phyloP scores from a whole-genome alignment of 1,140 invertebrate genomes.

The Rhagoletis pomonella region DNA sequence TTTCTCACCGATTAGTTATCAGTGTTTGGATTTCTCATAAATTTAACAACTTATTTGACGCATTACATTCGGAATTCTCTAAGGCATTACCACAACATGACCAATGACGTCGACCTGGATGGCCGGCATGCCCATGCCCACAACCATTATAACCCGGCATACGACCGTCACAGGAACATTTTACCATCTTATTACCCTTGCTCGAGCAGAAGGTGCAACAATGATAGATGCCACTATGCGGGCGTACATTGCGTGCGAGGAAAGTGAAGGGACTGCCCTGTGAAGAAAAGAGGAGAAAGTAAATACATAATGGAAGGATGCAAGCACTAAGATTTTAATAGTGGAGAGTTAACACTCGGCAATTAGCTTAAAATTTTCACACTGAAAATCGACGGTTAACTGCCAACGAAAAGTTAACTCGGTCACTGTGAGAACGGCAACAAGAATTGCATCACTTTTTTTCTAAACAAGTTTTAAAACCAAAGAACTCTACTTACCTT shows the following conservation, averaged over 20 bases:
- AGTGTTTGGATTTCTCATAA: neutral
- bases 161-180: conserved; percentile 81
- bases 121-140: conserved; percentile 85
- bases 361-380: too few relatives aligned
- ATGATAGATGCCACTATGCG: conserved; percentile 83
- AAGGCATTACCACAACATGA: conserved; percentile 84
- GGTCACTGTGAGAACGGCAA: too few relatives aligned
- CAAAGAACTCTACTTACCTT: too few relatives aligned
- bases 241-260: conserved; percentile 75
- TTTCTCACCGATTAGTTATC: neutral
- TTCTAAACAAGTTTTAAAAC: too few relatives aligned
- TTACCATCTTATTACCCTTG: conserved; percentile 80
- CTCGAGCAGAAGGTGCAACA: conserved; percentile 89
- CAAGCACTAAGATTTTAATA: too few relatives aligned
- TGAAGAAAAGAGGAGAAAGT: neutral
- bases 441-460: too few relatives aligned
- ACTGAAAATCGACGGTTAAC: too few relatives aligned
- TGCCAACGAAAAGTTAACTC: too few relatives aligned
- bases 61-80: conserved; percentile 77
- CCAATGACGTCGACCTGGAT: conserved; percentile 86
- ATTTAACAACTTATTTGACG: conserved; percentile 68
- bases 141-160: conserved; percentile 86
- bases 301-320: neutral
- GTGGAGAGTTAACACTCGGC: too few relatives aligned
- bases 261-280: conserved; percentile 79